Evolutionary conservation across 2,888 invertebrate species (phyloP).

Genomic region (Melanotus villosus): DNA sequence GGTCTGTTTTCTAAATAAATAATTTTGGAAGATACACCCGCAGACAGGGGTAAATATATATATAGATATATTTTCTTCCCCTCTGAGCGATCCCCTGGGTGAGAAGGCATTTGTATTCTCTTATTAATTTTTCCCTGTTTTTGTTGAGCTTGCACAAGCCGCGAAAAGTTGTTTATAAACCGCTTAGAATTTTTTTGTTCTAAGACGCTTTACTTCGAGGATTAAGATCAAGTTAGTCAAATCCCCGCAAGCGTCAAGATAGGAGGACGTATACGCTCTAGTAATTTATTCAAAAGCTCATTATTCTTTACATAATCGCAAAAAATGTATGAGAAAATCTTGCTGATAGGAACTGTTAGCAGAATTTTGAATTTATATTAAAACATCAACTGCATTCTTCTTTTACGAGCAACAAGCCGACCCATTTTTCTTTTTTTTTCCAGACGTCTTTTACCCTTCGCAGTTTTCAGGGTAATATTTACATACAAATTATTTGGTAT

Average conservation of each 20-base stretch:
- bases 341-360: slow-evolving; percentile 1
- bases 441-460: no score
- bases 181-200: slow-evolving; percentile 35
- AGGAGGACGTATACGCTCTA: slow-evolving; percentile 28
- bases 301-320: slow-evolving; percentile 27
- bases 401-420: neutral
- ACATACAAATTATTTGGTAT: no score
- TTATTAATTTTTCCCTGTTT: slow-evolving; percentile 35
- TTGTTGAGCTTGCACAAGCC: slow-evolving; percentile 30
- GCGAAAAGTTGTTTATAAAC: slow-evolving; percentile 44
- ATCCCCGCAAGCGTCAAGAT: slow-evolving; percentile 22
- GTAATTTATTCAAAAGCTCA: slow-evolving; percentile 37
- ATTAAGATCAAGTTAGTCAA: slow-evolving; percentile 37
- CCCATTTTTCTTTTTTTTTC: neutral
- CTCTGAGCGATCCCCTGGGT: slow-evolving; percentile 13
- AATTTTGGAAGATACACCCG: slow-evolving; percentile 28
- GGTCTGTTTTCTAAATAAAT: slow-evolving; percentile 27
- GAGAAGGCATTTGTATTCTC: slow-evolving; percentile 29
- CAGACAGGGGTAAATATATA: slow-evolving; percentile 7
- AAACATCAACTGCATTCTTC: slow-evolving; percentile 4
- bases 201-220: slow-evolving; percentile 34
- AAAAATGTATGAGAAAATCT: slow-evolving; percentile 14
- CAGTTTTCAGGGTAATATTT: no score
- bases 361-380: neutral
- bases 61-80: neutral